Evolutionary conservation across 2,888 invertebrate species (phyloP), one percentile per base, ranked within the genome.

Genomic region (Marasmarcha lunaedactyla): DNA sequence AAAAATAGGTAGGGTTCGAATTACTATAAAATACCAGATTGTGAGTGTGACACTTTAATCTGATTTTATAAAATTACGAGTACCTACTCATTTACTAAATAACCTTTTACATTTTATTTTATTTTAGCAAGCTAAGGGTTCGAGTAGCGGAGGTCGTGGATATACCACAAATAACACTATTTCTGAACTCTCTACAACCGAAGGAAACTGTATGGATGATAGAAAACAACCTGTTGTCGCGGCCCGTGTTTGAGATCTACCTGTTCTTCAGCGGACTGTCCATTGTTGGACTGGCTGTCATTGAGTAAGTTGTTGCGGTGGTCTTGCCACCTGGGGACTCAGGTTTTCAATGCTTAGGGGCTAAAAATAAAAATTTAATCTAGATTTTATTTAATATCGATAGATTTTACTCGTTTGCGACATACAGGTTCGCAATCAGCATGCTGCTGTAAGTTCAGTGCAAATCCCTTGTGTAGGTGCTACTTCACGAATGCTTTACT

Each of bases 71-170:
- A n/a, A n/a, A n/a, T n/a, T n/a, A n/a, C n/a, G n/a, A n/a, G n/a
- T n/a, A n/a, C n/a, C n/a, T n/a, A n/a, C n/a, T n/a, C n/a, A n/a
- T n/a, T n/a, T n/a, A n/a, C n/a, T n/a, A n/a, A n/a, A n/a, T n/a
- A n/a, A n/a, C n/a, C n/a, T n/a, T n/a, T n/a, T n/a, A n/a, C n/a
- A n/a, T n/a, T n/a, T n/a, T n/a, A n/a, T n/a, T 20, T 20, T 34
- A 40, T 55, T 47, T n/a, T 38, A 81, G 81, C 7, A 76, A 64
- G 43, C 36, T 81, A 11, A 55, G 78, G n/a, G 78, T 81, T 1
- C 68, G 79, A 1, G 51, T 53, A 48, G 77, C 72, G 0, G 81
- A 81, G 44, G 41, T 72, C 4, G 56, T 63, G 1, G 81, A 81
- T 30, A 54, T 79, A 14, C 78, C 81, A 0, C 54, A 63, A 41